Evolutionary conservation across 37 sponge, comb jelly and placozoan genomes (phyloP).

Genomic region (Chondrilla cf. caribensis): DNA sequence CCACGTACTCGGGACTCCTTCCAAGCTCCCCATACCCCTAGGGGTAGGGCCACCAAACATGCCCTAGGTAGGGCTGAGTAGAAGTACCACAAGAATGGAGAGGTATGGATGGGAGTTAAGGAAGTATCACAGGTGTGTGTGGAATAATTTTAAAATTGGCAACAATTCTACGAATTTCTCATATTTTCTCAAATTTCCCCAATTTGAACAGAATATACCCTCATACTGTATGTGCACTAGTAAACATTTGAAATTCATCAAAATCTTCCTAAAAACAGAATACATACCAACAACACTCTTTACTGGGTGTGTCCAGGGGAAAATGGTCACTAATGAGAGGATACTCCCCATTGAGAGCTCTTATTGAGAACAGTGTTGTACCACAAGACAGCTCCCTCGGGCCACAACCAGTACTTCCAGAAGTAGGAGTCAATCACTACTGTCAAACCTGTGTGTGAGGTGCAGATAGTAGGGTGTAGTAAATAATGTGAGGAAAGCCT

Average conservation of each 20-base stretch:
- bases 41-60: conserved; percentile 67
- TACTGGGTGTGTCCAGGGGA: too few species aligned
- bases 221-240: too few species aligned
- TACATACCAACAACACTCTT: too few species aligned
- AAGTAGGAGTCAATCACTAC: conserved; percentile 83
- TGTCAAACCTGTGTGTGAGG: conserved; percentile 72
- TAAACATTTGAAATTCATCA: too few species aligned
- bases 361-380: conserved; percentile 94
- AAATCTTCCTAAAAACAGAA: too few species aligned
- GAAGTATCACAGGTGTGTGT: conserved; percentile 1
- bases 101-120: conserved; percentile 55
- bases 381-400: conserved; percentile 97
- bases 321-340: too few species aligned
- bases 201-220: too few species aligned
- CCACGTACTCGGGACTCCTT: conserved; percentile 39
- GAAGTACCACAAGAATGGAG: conserved; percentile 95
- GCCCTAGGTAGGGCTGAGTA: conserved; percentile 89
- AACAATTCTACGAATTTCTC: too few species aligned
- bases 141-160: background rate
- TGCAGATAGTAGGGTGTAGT: background rate
- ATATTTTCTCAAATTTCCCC: too few species aligned
- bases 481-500: background rate
- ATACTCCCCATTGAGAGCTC: conserved; percentile 97
- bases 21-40: conserved; percentile 57
- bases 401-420: conserved; percentile 96